Percentiles rank a stretch among this genome's conserved stretches.
phyloP scores from a whole-genome alignment of 2,888 invertebrate genomes.

The Drosophila subsilvestris region DNA sequence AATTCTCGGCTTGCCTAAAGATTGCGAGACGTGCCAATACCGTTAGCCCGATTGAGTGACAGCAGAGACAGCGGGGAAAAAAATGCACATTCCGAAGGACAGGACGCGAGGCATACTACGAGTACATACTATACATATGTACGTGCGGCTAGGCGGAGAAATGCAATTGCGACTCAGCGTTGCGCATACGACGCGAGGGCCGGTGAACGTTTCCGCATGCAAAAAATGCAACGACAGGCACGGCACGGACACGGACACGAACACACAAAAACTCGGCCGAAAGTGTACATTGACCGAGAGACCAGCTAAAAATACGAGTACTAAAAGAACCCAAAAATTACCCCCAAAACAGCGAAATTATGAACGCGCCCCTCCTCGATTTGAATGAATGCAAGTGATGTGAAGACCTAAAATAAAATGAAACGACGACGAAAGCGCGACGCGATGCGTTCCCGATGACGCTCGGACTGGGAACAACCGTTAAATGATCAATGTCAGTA shows the following conservation, averaged over 20 bases:
- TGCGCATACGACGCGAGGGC: conserved; percentile 63
- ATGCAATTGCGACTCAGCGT: conserved; percentile 64
- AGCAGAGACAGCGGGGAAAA: conserved; percentile 9
- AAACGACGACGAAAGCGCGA: conserved; percentile 21
- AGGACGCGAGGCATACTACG: neutral
- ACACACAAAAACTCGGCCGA: conserved; percentile 68
- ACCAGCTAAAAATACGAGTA: conserved; percentile 46
- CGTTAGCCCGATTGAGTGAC: conserved; percentile 49
- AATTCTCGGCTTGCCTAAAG: conserved; percentile 27
- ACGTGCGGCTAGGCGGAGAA: conserved; percentile 33
- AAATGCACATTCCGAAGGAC: conserved; percentile 36
- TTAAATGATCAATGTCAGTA: conserved; percentile 65
- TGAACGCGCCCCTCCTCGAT: conserved; percentile 8
- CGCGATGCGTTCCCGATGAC: conserved; percentile 30
- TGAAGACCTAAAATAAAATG: conserved; percentile 58
- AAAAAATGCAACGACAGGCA: conserved; percentile 28
- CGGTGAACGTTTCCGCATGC: conserved; percentile 57
- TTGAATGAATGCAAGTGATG: conserved; percentile 37
- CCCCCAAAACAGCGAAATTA: conserved; percentile 4
- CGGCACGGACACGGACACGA: conserved; percentile 4
- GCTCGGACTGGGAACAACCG: conserved; percentile 60
- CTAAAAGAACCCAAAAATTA: conserved; percentile 17
- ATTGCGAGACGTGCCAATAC: conserved; percentile 37
- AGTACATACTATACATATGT: conserved; percentile 9
- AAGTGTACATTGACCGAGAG: conserved; percentile 72